phyloP scores from a whole-genome alignment of 2,113 vertebrate species.

The Pygoscelis adeliae region DNA sequence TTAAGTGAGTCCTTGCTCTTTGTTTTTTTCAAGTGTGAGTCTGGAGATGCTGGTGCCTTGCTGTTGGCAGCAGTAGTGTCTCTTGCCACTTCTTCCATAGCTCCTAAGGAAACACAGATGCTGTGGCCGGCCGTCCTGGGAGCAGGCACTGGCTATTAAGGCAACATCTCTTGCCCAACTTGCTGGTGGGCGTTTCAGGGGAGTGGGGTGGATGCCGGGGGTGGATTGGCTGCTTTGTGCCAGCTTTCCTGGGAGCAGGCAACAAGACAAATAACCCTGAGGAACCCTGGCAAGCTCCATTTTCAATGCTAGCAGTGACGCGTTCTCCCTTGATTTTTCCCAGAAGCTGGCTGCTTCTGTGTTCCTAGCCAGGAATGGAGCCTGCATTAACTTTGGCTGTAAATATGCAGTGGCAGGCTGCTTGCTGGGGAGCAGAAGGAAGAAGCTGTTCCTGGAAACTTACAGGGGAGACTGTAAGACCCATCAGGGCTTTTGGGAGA shows the following conservation, averaged over 20 bases:
- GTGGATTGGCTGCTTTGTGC: constrained; percentile 25
- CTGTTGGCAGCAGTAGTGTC: background rate
- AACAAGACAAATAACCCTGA: background rate
- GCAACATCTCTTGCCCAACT: background rate
- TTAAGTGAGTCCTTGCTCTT: background rate
- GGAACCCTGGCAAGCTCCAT: background rate
- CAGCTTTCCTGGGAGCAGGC: background rate
- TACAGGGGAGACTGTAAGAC: background rate
- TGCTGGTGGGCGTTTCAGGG: background rate
- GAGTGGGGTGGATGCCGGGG: background rate
- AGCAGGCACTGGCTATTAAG: background rate
- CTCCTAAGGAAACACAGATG: background rate
- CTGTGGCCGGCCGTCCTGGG: background rate
- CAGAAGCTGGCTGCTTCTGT: background rate
- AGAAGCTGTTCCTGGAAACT: background rate
- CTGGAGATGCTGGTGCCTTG: background rate
- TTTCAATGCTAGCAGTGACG: background rate
- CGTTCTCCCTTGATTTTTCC: background rate
- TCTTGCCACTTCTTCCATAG: background rate
- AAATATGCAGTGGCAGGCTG: background rate
- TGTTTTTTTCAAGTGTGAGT: background rate
- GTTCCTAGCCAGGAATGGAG: background rate
- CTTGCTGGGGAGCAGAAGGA: background rate
- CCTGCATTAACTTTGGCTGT: background rate
- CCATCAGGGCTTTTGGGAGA: background rate